Conservation (phyloP, 2,113 vertebrate genomes). For the Thamnophis sirtalis region DNA sequence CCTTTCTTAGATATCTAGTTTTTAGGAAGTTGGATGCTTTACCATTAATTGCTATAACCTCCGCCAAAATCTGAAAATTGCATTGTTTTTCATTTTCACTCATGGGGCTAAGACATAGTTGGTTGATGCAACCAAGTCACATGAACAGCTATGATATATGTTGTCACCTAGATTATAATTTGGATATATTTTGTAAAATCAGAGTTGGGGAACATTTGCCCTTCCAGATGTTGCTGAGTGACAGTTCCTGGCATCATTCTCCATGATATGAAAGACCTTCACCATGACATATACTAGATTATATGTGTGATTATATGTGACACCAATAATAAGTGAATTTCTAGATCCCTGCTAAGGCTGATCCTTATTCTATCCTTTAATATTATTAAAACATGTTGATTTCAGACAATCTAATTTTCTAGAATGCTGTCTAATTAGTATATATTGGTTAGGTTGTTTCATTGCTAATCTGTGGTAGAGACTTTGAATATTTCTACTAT, state of each 20-base stretch:
- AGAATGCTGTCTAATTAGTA: not conserved
- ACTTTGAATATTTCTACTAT: not conserved
- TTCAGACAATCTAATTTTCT: not conserved
- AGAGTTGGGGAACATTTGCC: not conserved
- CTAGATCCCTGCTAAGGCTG: not conserved
- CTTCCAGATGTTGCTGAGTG: not conserved
- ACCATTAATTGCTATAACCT: not conserved
- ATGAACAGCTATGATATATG: conserved; percentile 20
- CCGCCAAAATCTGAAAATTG: not conserved
- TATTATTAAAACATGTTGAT: not conserved
- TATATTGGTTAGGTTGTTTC: not conserved
- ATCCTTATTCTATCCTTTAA: not conserved
- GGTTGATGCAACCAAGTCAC: not conserved
- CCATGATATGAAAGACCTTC: not conserved
- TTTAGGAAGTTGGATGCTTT: not conserved
- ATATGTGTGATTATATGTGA: not conserved
- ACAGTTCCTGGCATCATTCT: not conserved
- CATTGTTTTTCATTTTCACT: conserved; percentile 3
- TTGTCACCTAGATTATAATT: conserved; percentile 45
- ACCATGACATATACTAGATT: not conserved
- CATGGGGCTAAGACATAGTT: not conserved
- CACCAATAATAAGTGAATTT: not conserved
- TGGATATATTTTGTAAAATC: not conserved
- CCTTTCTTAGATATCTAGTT: not conserved
- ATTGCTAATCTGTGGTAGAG: not conserved